phyloP scores from a whole-genome alignment of 1,140 invertebrate species.

The Apocrypta bakeri region DNA sequence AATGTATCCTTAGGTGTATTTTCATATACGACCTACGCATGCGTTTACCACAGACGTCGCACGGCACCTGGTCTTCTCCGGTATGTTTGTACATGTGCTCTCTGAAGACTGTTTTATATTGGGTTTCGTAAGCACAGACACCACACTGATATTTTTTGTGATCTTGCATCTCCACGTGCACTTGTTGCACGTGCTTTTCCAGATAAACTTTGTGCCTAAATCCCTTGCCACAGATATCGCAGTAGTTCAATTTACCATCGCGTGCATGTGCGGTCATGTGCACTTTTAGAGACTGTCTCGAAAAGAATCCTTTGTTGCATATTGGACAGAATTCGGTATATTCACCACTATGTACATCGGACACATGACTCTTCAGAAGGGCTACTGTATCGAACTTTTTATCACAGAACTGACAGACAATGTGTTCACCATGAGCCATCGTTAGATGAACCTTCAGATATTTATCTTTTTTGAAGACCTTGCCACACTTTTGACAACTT shows the following conservation, averaged over 20 bases:
- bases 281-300: slow-evolving; percentile 72
- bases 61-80: slow-evolving; percentile 75
- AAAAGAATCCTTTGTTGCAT: slow-evolving; percentile 84
- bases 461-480: slow-evolving; percentile 63
- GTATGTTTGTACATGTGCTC: slow-evolving; percentile 73
- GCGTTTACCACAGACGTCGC: slow-evolving; percentile 75
- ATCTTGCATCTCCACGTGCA: slow-evolving; percentile 47
- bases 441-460: slow-evolving; percentile 61
- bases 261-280: slow-evolving; percentile 63
- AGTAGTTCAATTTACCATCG: slow-evolving; percentile 61
- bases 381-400: slow-evolving; percentile 52
- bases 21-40: slow-evolving; percentile 75
- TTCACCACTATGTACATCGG: slow-evolving; percentile 66
- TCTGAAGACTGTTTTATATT: slow-evolving; percentile 65
- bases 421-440: slow-evolving; percentile 54
- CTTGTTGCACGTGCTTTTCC: slow-evolving; percentile 60
- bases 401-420: slow-evolving; percentile 64
- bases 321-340: slow-evolving; percentile 76
- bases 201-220: slow-evolving; percentile 66
- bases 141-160: slow-evolving; percentile 61
- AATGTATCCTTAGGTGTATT: slow-evolving; percentile 84
- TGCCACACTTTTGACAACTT: slow-evolving; percentile 73
- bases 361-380: slow-evolving; percentile 60
- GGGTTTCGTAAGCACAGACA: slow-evolving; percentile 61
- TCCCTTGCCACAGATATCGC: slow-evolving; percentile 73